Conservation (phyloP, 2,113 vertebrate genomes). For the Chloropsis hardwickii region DNA sequence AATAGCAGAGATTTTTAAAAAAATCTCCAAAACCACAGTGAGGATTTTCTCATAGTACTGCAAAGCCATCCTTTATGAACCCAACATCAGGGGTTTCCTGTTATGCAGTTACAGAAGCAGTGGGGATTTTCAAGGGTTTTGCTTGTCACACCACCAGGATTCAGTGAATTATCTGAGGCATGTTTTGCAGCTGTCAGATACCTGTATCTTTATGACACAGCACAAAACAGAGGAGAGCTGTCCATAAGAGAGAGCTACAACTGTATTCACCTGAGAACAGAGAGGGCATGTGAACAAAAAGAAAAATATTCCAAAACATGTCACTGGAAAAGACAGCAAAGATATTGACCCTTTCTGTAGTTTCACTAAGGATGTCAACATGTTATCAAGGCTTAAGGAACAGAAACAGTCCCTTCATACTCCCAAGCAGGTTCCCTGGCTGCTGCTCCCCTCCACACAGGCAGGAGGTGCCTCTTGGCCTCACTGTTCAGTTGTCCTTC, state of each 20-base stretch:
- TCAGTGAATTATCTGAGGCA: slow-evolving; percentile 1
- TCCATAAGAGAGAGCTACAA: neutral
- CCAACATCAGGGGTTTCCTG: neutral
- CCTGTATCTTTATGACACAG: neutral
- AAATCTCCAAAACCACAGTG: neutral
- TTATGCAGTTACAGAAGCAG: neutral
- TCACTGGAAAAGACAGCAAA: slow-evolving; percentile 21
- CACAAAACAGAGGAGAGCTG: neutral
- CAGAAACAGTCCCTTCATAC: neutral
- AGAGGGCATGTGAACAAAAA: neutral
- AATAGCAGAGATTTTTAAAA: neutral
- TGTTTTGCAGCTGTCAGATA: slow-evolving; percentile 24
- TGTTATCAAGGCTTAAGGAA: slow-evolving; percentile 7
- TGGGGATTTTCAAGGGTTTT: slow-evolving; percentile 28
- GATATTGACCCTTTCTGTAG: neutral
- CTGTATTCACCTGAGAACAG: neutral
- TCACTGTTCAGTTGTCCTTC: neutral
- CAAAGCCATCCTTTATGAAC: slow-evolving; percentile 2
- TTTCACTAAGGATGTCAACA: slow-evolving; percentile 3
- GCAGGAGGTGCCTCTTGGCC: neutral
- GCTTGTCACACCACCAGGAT: neutral
- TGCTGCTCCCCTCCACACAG: neutral
- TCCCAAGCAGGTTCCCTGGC: neutral
- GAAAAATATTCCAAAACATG: neutral
- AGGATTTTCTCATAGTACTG: neutral